Conservation (phyloP, 2,113 vertebrate genomes). For the Daphoenositta chrysoptera region DNA sequence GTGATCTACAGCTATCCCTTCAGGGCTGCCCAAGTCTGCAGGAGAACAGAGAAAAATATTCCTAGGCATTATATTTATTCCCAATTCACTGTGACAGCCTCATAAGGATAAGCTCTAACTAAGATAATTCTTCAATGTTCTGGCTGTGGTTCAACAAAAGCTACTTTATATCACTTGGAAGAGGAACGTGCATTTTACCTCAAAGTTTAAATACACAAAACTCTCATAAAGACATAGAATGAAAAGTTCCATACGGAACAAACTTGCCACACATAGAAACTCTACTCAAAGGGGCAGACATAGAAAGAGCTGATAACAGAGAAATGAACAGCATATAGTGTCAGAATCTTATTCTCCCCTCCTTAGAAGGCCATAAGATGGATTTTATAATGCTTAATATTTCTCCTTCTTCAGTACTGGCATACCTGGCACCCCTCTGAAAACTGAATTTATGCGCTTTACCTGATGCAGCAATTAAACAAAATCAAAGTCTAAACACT, state of each 20-base stretch:
- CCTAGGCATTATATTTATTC: neutral
- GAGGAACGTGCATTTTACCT: neutral
- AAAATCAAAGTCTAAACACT: neutral
- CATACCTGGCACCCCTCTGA: neutral
- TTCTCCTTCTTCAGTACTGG: neutral
- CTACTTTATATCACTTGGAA: neutral
- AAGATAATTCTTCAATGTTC: neutral
- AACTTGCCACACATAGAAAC: neutral
- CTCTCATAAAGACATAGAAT: neutral
- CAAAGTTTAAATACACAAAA: neutral
- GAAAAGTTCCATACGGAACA: neutral
- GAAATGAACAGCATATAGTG: neutral
- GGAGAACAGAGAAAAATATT: neutral
- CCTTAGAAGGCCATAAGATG: neutral
- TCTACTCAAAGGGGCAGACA: neutral
- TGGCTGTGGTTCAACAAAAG: neutral
- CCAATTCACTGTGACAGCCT: neutral
- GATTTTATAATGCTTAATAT: neutral
- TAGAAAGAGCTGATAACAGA: neutral
- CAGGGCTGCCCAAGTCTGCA: slow-evolving; percentile 85
- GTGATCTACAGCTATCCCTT: slow-evolving; percentile 89
- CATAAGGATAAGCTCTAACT: neutral
- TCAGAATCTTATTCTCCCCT: neutral
- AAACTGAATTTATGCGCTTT: neutral
- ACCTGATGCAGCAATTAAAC: neutral